These are phyloP conservation scores for Sebastes hubbsi DNA, from an alignment of 2,797 vertebrate species.

Conservation along the genomic window DNA sequence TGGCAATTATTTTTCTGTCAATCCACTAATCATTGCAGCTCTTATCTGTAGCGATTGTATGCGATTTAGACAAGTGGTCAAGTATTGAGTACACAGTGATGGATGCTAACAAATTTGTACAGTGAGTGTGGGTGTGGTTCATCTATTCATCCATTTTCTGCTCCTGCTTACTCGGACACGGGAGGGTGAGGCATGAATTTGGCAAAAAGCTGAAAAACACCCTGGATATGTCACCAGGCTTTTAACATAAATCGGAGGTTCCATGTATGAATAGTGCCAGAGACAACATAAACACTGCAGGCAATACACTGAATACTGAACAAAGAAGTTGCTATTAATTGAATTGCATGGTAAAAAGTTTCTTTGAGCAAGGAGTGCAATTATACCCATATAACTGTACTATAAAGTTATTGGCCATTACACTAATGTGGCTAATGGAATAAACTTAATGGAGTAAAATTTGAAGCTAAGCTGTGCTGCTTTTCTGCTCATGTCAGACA, in stretches of 20 bases:
- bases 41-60: too few species aligned
- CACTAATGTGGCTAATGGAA: not conserved
- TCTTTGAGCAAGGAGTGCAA: not conserved
- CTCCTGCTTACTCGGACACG: not conserved
- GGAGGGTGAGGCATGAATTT: not conserved
- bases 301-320: not conserved
- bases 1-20: too few species aligned
- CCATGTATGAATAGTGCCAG: not conserved
- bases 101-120: too few species aligned
- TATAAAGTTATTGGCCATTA: not conserved
- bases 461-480: not conserved
- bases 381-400: not conserved
- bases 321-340: not conserved
- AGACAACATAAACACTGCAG: not conserved
- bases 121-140: not conserved
- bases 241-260: not conserved
- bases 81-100: not conserved
- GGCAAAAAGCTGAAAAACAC: not conserved
- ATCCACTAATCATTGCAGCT: too few species aligned
- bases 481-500: constrained; percentile 75
- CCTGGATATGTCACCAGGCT: not conserved
- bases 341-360: not conserved
- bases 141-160: not conserved
- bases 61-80: fast-evolving
- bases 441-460: not conserved